Evolutionary conservation across 2,113 vertebrate genomes (phyloP).

Genomic region (Cavia porcellus): DNA sequence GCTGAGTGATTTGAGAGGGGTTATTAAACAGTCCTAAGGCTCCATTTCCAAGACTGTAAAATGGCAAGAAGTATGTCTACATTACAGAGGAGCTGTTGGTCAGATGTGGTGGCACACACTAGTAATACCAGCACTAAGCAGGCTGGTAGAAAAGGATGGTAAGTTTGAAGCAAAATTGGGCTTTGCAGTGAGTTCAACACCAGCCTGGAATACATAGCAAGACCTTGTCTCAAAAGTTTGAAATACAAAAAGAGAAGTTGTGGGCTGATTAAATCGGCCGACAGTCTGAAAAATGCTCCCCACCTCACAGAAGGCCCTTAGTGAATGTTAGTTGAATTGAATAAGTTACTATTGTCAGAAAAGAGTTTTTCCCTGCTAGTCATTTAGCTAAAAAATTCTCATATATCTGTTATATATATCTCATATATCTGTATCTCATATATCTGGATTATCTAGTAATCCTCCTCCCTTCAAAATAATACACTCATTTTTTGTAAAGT

Average conservation of each 20-base stretch:
- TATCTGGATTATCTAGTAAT: neutral
- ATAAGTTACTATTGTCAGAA: neutral
- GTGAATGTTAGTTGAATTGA: neutral
- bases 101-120: neutral
- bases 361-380: neutral
- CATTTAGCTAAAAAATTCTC: neutral
- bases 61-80: neutral
- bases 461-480: constrained; percentile 12
- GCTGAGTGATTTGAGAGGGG: neutral
- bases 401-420: neutral
- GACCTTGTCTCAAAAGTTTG: neutral
- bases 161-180: neutral
- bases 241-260: neutral
- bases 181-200: neutral
- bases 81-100: neutral
- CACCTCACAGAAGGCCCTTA: neutral
- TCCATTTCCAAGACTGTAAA: constrained; percentile 39
- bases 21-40: neutral
- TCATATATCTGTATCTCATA: no score
- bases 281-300: neutral
- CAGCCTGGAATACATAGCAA: neutral
- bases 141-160: neutral
- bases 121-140: neutral
- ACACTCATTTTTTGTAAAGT: constrained; percentile 19
- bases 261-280: neutral